Conservation (phyloP, 1,140 invertebrate genomes). For the Dendrolimus punctatus region DNA sequence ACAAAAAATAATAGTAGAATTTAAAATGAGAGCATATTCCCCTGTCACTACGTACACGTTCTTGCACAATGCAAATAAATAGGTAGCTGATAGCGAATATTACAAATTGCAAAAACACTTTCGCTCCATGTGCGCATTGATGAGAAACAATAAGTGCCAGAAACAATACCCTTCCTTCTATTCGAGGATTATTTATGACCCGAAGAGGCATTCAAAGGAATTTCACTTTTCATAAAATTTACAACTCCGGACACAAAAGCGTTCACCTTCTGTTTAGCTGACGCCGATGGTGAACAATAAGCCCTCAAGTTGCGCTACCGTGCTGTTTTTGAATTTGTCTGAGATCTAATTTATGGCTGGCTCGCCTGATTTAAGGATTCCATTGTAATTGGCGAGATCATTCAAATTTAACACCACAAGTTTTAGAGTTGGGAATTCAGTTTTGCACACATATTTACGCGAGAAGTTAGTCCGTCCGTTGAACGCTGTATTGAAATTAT, state of each 20-base stretch:
- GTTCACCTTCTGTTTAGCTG: constrained; percentile 70
- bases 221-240: constrained; percentile 72
- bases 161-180: constrained; percentile 63
- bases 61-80: no score
- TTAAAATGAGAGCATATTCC: no score
- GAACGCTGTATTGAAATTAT: constrained; percentile 21
- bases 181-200: constrained; percentile 65
- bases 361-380: constrained; percentile 54
- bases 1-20: no score
- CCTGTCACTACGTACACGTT: no score
- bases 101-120: constrained; percentile 46
- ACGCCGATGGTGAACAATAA: constrained; percentile 58
- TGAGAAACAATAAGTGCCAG: constrained; percentile 63
- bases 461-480: constrained; percentile 2
- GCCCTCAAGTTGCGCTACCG: constrained; percentile 59
- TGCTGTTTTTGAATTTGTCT: constrained; percentile 69
- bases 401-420: constrained; percentile 26
- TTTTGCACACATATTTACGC: constrained; percentile 31
- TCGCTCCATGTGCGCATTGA: constrained; percentile 52
- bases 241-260: constrained; percentile 61
- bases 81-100: constrained; percentile 15
- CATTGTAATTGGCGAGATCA: constrained; percentile 59
- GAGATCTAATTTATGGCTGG: constrained; percentile 54
- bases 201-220: constrained; percentile 63
- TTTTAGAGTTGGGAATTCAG: constrained; percentile 34